Evolutionary conservation across 2,888 invertebrate genomes (phyloP).

Genomic region (Elegia similella): DNA sequence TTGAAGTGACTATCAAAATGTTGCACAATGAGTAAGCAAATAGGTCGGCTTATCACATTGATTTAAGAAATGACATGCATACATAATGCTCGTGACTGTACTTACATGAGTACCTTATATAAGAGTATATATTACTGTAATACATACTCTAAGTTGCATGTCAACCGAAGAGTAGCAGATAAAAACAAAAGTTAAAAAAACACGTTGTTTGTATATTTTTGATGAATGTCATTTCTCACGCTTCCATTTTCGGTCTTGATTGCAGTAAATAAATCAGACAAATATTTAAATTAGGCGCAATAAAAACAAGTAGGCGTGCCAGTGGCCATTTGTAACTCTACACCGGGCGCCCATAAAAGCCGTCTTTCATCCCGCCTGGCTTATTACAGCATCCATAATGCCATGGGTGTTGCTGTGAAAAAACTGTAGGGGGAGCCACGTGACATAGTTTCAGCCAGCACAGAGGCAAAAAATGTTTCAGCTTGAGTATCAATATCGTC

Average conservation of each 20-base stretch:
- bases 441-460: conserved; percentile 9
- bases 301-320: conserved; percentile 60
- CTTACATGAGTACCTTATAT: no score
- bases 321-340: conserved; percentile 58
- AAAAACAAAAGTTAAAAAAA: background rate
- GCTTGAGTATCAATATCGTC: no score
- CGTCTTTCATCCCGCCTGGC: conserved; percentile 70
- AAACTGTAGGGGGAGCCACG: conserved; percentile 18
- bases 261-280: conserved; percentile 42
- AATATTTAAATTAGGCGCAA: conserved; percentile 60
- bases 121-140: no score
- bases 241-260: conserved; percentile 30
- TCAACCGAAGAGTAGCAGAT: no score
- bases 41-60: no score
- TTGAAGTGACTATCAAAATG: no score
- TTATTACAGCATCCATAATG: conserved; percentile 50
- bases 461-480: no score
- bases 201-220: conserved; percentile 19
- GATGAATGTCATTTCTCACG: conserved; percentile 41
- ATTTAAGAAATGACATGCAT: no score
- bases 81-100: no score
- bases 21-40: no score
- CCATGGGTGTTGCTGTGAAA: conserved; percentile 42
- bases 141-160: no score
- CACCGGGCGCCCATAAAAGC: conserved; percentile 61